These are phyloP conservation scores for Tridacna crocea DNA, from an alignment of 2,888 invertebrate genomes.

Conservation along the genomic window DNA sequence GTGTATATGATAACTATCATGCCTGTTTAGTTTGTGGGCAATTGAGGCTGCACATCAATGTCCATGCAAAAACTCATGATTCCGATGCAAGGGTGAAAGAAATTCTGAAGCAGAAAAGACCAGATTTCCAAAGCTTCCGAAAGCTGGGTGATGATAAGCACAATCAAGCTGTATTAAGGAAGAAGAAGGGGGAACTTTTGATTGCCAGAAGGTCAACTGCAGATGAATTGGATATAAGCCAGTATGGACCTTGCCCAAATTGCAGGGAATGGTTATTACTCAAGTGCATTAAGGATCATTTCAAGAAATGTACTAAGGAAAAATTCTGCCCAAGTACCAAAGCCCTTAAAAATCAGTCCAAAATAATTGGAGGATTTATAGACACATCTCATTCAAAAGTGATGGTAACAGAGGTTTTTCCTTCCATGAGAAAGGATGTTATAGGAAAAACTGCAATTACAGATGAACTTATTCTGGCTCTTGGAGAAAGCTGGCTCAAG, in stretches of 20 bases:
- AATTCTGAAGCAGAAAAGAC: neutral
- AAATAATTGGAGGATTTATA: slow-evolving; percentile 46
- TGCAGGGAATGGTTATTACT: slow-evolving; percentile 42
- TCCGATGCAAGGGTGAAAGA: slow-evolving; percentile 8
- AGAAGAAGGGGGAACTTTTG: slow-evolving; percentile 28
- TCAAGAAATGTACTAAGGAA: slow-evolving; percentile 8
- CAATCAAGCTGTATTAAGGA: neutral
- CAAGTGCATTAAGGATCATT: slow-evolving; percentile 32
- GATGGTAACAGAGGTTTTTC: slow-evolving; percentile 55
- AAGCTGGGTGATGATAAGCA: slow-evolving; percentile 30
- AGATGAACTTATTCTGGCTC: slow-evolving; percentile 44
- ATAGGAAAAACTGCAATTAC: slow-evolving; percentile 40
- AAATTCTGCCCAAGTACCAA: slow-evolving; percentile 21
- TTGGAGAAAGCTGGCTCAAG: slow-evolving; percentile 57
- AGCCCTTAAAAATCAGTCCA: slow-evolving; percentile 36
- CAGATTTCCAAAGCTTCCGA: slow-evolving; percentile 11
- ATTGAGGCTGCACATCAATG: neutral
- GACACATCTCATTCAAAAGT: slow-evolving; percentile 41
- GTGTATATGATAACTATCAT: slow-evolving; percentile 25
- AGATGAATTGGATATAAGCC: slow-evolving; percentile 14
- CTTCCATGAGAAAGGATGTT: slow-evolving; percentile 46
- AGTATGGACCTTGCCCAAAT: slow-evolving; percentile 40
- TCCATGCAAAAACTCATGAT: slow-evolving; percentile 13
- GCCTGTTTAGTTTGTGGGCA: slow-evolving; percentile 19
- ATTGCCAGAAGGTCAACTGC: slow-evolving; percentile 31